Conservation (phyloP, 2,888 invertebrate species). For the Eubasilissa splendida region DNA sequence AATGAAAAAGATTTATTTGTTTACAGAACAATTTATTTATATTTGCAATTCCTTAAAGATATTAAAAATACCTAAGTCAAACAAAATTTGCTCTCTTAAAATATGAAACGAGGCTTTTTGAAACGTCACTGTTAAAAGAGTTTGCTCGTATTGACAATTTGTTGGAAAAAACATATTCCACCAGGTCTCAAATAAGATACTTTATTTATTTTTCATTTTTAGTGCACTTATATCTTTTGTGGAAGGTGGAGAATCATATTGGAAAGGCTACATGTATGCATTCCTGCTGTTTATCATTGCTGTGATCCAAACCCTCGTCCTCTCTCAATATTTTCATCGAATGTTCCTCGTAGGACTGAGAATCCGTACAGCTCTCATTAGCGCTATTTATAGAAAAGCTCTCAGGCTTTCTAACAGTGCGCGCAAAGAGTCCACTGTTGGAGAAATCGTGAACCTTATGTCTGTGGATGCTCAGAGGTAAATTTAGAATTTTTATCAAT, state of each 20-base stretch:
- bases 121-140: too few relatives aligned
- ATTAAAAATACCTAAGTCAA: too few relatives aligned
- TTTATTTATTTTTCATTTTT: slow-evolving; percentile 60
- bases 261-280: slow-evolving; percentile 93
- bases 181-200: too few relatives aligned
- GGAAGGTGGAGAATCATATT: slow-evolving; percentile 75
- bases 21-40: too few relatives aligned
- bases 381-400: slow-evolving; percentile 91
- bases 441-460: slow-evolving; percentile 95
- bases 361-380: slow-evolving; percentile 90
- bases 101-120: too few relatives aligned
- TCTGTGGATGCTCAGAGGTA: slow-evolving; percentile 90
- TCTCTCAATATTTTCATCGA: slow-evolving; percentile 92
- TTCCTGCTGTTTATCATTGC: slow-evolving; percentile 82
- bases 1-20: too few relatives aligned
- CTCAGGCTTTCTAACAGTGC: slow-evolving; percentile 85
- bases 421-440: slow-evolving; percentile 87
- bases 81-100: too few relatives aligned
- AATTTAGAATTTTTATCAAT: not conserved
- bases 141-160: too few relatives aligned
- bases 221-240: slow-evolving; percentile 84
- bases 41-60: too few relatives aligned
- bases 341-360: slow-evolving; percentile 94
- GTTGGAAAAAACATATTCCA: too few relatives aligned
- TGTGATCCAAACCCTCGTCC: slow-evolving; percentile 84